Conservation (phyloP, 2,888 invertebrate species). For the Spilosoma lubricipeda region DNA sequence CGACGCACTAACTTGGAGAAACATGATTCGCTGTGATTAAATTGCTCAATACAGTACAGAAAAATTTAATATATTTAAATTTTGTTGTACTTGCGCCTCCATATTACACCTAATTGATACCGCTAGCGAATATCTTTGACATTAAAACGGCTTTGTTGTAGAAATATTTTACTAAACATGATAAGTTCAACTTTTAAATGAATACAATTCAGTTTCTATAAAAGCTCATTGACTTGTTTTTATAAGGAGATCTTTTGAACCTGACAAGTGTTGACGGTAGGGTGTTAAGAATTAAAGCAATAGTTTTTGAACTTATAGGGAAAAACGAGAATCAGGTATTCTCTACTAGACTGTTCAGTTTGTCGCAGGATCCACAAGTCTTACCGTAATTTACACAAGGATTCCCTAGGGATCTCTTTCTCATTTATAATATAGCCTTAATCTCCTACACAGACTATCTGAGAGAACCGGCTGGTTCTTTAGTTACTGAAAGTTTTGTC, state of each 20-base stretch:
- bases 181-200: neutral
- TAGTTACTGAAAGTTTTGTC: slow-evolving; percentile 13
- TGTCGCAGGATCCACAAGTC: slow-evolving; percentile 15
- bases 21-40: slow-evolving; percentile 23
- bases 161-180: neutral
- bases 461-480: slow-evolving; percentile 15
- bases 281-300: too few relatives aligned
- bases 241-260: too few relatives aligned
- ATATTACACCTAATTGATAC: neutral
- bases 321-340: neutral
- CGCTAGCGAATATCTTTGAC: neutral
- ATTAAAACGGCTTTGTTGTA: neutral
- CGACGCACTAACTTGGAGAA: slow-evolving; percentile 24
- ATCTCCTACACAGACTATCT: slow-evolving; percentile 20
- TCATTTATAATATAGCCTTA: slow-evolving; percentile 20
- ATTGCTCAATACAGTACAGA: neutral
- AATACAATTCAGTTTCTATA: neutral
- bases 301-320: too few relatives aligned
- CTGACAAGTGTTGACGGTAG: too few relatives aligned
- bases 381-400: slow-evolving; percentile 18
- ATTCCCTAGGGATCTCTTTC: slow-evolving; percentile 13
- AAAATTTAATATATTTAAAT: neutral
- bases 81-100: neutral
- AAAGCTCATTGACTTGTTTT: too few relatives aligned
- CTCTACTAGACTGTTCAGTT: slow-evolving; percentile 6